A percentile compares a stretch with the other conserved stretches of the same genome.
These are phyloP conservation scores for Ochotona princeps DNA, from an alignment of 2,113 vertebrate genomes.

Conservation along the genomic window DNA sequence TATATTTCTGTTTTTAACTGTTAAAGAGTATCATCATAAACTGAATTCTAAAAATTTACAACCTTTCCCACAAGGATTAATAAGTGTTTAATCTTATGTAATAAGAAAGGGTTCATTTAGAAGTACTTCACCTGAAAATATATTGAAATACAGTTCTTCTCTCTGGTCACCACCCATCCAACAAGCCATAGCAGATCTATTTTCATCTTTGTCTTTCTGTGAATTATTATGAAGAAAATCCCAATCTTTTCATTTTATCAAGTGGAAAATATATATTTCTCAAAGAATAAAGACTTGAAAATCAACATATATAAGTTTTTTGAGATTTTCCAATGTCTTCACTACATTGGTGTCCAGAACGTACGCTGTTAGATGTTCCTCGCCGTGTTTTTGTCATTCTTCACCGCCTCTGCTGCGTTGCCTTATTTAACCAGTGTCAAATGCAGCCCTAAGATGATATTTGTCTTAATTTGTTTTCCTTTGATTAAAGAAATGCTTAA, in stretches of 20 bases:
- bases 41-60: background rate
- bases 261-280: slow-evolving; percentile 31
- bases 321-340: slow-evolving; percentile 1
- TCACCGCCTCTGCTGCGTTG: background rate
- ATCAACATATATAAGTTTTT: slow-evolving; percentile 13
- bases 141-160: background rate
- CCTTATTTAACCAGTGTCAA: slow-evolving; percentile 29
- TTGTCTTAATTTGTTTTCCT: slow-evolving; percentile 31
- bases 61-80: background rate
- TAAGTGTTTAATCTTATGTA: background rate
- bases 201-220: background rate
- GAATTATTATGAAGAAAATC: slow-evolving; percentile 28
- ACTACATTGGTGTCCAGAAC: slow-evolving; percentile 28
- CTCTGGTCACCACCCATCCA: background rate
- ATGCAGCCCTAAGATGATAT: slow-evolving; percentile 20
- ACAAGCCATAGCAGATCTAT: background rate
- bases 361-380: slow-evolving; percentile 2
- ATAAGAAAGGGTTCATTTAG: background rate
- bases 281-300: slow-evolving; percentile 29
- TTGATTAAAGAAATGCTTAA: slow-evolving; percentile 48
- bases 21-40: background rate
- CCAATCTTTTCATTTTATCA: slow-evolving; percentile 10
- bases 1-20: background rate
- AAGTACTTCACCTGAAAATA: background rate
- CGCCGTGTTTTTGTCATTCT: background rate